phyloP scores from a whole-genome alignment of 35 echinoderm and acorn worm genomes.

The Anneissia japonica region DNA sequence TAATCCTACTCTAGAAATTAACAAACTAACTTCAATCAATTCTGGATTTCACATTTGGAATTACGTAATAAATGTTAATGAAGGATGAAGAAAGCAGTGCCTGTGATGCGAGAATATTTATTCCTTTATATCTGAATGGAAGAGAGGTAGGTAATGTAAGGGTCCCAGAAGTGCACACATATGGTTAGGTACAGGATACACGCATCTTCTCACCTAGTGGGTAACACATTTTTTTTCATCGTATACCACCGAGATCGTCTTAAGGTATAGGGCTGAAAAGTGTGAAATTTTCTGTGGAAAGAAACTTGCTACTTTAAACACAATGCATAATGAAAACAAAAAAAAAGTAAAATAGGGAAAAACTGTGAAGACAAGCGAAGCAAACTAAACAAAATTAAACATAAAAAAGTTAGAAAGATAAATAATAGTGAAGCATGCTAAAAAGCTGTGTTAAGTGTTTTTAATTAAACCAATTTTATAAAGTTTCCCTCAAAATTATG shows the following conservation, averaged over 20 bases:
- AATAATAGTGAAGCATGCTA: not conserved
- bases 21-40: no score
- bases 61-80: no score
- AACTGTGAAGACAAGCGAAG: no score
- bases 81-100: no score
- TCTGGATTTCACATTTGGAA: no score
- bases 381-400: no score
- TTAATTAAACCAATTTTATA: no score
- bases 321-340: not conserved
- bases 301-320: not conserved
- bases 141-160: not conserved
- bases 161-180: not conserved
- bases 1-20: no score
- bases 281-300: not conserved
- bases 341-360: no score
- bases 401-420: not conserved
- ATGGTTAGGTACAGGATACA: not conserved
- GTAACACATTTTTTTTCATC: not conserved
- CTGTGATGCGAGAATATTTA: no score
- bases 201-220: not conserved
- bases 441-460: not conserved
- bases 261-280: not conserved
- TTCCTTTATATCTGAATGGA: no score
- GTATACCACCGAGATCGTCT: not conserved
- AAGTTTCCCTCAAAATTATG: no score